Evolutionary conservation across 2,888 invertebrate genomes (phyloP).

Genomic region (Pristionchus mayeri): DNA sequence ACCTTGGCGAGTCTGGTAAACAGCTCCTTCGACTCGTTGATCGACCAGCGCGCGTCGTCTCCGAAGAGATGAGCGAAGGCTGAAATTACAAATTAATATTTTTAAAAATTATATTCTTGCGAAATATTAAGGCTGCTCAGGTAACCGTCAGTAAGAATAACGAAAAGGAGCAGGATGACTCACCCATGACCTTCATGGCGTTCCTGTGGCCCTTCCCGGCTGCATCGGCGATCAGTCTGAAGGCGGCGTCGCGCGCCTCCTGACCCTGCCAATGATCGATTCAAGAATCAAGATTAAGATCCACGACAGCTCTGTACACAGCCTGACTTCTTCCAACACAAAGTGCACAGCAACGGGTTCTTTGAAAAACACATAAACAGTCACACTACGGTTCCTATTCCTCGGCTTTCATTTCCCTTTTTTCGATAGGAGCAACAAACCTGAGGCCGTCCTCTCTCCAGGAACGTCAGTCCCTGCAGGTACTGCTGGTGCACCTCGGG

Average conservation of each 20-base stretch:
- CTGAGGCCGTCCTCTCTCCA: constrained; percentile 50
- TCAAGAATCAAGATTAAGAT: too few relatives aligned
- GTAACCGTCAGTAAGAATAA: too few relatives aligned
- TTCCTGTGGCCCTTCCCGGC: constrained; percentile 87
- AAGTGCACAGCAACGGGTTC: too few relatives aligned
- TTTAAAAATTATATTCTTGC: neutral
- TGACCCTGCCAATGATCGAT: neutral
- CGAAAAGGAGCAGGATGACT: constrained; percentile 10
- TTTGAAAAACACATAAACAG: too few relatives aligned
- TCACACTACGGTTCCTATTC: too few relatives aligned
- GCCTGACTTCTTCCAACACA: too few relatives aligned
- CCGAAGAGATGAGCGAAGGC: constrained; percentile 90
- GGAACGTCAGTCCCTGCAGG: constrained; percentile 30
- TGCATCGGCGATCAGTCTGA: constrained; percentile 85
- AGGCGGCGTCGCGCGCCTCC: constrained; percentile 80
- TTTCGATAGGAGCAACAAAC: neutral
- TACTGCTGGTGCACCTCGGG: constrained; percentile 45
- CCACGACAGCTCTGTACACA: too few relatives aligned
- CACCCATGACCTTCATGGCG: constrained; percentile 87
- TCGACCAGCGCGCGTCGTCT: constrained; percentile 85
- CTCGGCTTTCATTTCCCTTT: too few relatives aligned
- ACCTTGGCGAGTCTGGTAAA: constrained; percentile 81
- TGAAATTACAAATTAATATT: neutral
- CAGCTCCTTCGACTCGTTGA: constrained; percentile 84
- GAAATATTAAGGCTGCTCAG: too few relatives aligned